Base-by-base conservation (phyloP, 2,888 invertebrate genomes). In the Podotricha telesiphe region DNA sequence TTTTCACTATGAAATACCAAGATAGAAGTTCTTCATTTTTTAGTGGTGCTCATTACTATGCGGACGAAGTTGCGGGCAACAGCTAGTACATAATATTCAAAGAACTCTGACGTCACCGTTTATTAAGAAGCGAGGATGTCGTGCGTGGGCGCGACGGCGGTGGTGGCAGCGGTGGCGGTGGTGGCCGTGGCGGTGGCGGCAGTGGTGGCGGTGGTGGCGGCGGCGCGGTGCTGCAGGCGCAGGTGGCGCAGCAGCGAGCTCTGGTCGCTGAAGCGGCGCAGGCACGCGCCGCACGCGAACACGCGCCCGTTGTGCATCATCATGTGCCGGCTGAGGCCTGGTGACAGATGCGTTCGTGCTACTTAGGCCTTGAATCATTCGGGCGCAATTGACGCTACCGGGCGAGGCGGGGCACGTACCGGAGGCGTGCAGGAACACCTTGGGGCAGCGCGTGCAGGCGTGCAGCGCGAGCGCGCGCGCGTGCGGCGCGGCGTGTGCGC, bases 201-300 rank as follows among this genome's bases (percentile, higher is more conserved):
- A 2, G 51, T 34, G 70, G 53, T 40, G 62, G 74, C 77, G 63
- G 67, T 74, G 66, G 77, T 63, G 73, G 63, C 68, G 73, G 20
- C 73, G 15, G 45, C 74, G n/a, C 48, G 75, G 75, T 64, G 76
- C 70, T 66, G 74, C 80, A 51, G 76, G 71, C 77, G 80, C 50
- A 92, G 82, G 78, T 97, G 96, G 5, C 96, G 88, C 71, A 94
- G 87, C 61, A 96, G 87, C 0, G 96, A 95, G 77, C 96, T 96
- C 78, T 95, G 95, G 90, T 96, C 96, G 15, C 93, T 94, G 83
- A 96, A 96, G 10, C 93, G 89, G 55, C 95, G 95, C 66, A 93
- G 93, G 81, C 96, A 96, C 76, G 93, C 93, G 8, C 93, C 89
- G 81, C 96, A 96, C 73, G 93, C 91, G 83, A 94, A 96, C 11